Base-by-base conservation (phyloP, 2,113 vertebrate genomes). In the Maccullochella peelii region DNA sequence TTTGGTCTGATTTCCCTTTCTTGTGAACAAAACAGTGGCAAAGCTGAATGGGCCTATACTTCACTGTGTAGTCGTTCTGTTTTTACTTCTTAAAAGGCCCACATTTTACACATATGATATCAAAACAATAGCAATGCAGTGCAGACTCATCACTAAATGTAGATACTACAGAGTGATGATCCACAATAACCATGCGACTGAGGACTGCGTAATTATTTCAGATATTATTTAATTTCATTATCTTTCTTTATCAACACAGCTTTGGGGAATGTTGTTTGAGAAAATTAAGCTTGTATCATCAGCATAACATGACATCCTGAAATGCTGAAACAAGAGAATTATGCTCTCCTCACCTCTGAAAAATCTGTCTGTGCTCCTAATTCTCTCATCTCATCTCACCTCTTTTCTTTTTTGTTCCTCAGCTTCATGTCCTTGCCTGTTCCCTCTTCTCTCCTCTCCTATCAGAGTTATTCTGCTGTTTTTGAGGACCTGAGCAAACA, bases 401-500 rank as follows among this genome's bases (percentile, higher is more conserved):
- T 55, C 14, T 65, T 12, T 62, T 52, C 30, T 33, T 15, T 54
- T 33, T 72, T 11, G 8, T 55, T 63, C 14, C 25, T 57, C 25
- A 14, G 59, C 61, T 33, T 38, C 62, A 49, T 58, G 40, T 59
- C 52, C 23, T 58, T 16, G 38, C 52, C 40, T 38, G 40, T 33
- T 30, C 54, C 30, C 79, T 52, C 12, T 58, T 23, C 49, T 44
- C 38, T 55, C 15, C 27, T 57, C 21, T 36, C 47, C 55, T 27
- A 52, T 75, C 63, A 20, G 36, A 59, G 16, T 68, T 40, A 38
- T 73, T 54, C 67, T 72, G 83, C 25, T 54, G 66, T 68, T 71
- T 47, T 71, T 10, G 44, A 72, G 67, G 84, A 78, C 40, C 62
- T 57, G 47, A 73, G 65, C 75, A 82, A 77, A 82, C 70, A 86